Conservation (phyloP, 2,797 vertebrate genomes). For the Hapalemur alaotrensis region DNA sequence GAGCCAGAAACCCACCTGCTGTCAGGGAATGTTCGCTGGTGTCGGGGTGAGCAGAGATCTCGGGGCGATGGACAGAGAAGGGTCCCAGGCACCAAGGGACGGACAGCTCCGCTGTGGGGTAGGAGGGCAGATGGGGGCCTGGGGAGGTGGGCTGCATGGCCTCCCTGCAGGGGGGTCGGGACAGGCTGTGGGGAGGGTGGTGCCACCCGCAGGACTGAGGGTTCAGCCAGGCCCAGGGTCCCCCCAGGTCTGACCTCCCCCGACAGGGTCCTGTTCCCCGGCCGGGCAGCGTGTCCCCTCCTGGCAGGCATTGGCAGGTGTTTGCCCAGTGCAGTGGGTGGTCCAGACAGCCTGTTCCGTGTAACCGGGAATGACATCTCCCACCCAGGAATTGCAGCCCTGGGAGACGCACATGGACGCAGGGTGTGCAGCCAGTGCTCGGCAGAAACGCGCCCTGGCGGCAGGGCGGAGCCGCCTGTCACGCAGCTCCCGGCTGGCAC, state of each 20-base stretch:
- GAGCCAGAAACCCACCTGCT: neutral
- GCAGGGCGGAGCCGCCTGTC: neutral
- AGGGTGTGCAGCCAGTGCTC: neutral
- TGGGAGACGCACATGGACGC: neutral
- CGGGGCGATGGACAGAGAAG: neutral
- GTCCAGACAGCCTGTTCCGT: rapidly evolving
- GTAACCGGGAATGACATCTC: neutral
- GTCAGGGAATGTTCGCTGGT: rapidly evolving
- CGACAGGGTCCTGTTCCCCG: too few relatives aligned
- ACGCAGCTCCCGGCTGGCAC: neutral
- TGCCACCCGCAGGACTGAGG: neutral
- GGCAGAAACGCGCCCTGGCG: neutral
- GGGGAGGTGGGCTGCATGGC: too few relatives aligned
- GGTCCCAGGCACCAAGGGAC: rapidly evolving
- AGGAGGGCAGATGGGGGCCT: rapidly evolving
- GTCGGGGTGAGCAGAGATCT: neutral
- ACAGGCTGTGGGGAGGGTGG: rapidly evolving
- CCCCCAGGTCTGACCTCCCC: neutral
- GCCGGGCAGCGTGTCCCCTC: neutral
- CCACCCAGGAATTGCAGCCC: neutral
- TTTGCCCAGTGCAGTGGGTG: neutral
- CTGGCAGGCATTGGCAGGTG: neutral
- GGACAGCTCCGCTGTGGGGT: rapidly evolving
- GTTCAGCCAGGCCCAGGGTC: neutral
- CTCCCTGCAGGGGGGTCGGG: neutral